Percentiles rank a stretch among this genome's conserved stretches.
Evolutionary conservation across 2,888 invertebrate species (phyloP).

Genomic region (Plebejus argus): DNA sequence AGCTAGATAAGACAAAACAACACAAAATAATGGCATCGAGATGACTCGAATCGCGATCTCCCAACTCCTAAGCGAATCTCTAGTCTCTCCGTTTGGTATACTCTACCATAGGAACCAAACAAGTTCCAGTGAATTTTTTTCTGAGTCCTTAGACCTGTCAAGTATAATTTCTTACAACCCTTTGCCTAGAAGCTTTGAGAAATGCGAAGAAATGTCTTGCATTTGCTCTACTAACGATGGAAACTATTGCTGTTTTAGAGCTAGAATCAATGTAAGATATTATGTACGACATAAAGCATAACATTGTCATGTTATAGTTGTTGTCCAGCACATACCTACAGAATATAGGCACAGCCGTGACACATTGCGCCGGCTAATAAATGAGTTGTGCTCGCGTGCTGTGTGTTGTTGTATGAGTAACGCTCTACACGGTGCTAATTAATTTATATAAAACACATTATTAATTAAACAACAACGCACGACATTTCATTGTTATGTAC

Average conservation of each 20-base stretch:
- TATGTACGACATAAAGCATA: not conserved
- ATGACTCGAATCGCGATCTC: too few species aligned
- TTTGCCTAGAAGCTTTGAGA: not conserved
- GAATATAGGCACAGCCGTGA: not conserved
- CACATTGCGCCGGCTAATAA: not conserved
- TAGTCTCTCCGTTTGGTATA: too few species aligned
- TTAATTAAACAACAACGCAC: not conserved
- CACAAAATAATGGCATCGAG: too few species aligned
- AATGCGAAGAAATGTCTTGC: too few species aligned
- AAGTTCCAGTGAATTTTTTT: too few species aligned
- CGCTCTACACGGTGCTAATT: conserved; percentile 14
- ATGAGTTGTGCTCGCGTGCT: not conserved
- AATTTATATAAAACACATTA: not conserved
- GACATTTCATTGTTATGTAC: not conserved
- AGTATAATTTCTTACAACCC: not conserved
- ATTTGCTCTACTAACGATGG: too few species aligned
- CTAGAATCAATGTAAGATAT: not conserved
- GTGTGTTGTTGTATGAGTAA: not conserved
- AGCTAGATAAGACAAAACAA: too few species aligned
- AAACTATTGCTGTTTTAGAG: not conserved
- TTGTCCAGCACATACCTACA: not conserved
- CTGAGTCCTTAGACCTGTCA: not conserved
- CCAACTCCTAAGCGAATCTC: too few species aligned
- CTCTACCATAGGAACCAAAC: not conserved
- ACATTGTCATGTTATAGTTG: not conserved